phyloP scores from a whole-genome alignment of 53 echinoderm and acorn worm genomes.

The Henricia sp. region DNA sequence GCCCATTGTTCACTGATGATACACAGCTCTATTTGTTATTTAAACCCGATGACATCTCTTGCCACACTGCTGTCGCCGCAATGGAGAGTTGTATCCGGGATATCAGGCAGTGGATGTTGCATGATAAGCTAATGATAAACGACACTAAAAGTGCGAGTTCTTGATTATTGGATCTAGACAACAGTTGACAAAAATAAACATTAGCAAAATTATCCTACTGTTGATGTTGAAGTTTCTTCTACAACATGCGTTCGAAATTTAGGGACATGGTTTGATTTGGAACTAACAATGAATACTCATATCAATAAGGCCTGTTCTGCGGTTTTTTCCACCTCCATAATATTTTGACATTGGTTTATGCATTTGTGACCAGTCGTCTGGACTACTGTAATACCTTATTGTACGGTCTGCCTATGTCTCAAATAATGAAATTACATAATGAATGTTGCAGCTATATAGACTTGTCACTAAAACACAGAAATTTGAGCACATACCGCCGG shows the following conservation, averaged over 20 bases:
- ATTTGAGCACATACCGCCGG: too few species aligned
- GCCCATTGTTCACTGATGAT: slow-evolving; percentile 12
- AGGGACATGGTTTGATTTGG: slow-evolving; percentile 2
- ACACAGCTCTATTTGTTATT: slow-evolving; percentile 41
- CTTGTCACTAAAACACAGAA: too few species aligned
- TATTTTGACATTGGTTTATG: too few species aligned
- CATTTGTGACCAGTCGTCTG: too few species aligned
- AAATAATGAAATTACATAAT: too few species aligned
- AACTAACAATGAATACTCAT: neutral
- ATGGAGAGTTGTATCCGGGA: slow-evolving; percentile 24
- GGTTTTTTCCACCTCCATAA: too few species aligned
- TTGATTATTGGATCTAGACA: slow-evolving; percentile 19
- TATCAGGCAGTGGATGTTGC: slow-evolving; percentile 24
- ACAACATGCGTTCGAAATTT: slow-evolving; percentile 7
- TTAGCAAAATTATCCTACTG: too few species aligned
- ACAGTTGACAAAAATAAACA: too few species aligned
- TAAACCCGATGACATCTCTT: slow-evolving; percentile 6
- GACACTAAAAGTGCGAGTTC: slow-evolving; percentile 7
- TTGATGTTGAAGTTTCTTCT: neutral
- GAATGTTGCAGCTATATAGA: too few species aligned
- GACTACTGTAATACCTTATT: too few species aligned
- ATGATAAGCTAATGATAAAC: slow-evolving; percentile 32
- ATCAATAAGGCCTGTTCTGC: too few species aligned
- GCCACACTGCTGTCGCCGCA: slow-evolving; percentile 3
- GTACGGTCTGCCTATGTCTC: too few species aligned